Conservation (phyloP, 2,888 invertebrate species). For the Chrysolina haemoptera region DNA sequence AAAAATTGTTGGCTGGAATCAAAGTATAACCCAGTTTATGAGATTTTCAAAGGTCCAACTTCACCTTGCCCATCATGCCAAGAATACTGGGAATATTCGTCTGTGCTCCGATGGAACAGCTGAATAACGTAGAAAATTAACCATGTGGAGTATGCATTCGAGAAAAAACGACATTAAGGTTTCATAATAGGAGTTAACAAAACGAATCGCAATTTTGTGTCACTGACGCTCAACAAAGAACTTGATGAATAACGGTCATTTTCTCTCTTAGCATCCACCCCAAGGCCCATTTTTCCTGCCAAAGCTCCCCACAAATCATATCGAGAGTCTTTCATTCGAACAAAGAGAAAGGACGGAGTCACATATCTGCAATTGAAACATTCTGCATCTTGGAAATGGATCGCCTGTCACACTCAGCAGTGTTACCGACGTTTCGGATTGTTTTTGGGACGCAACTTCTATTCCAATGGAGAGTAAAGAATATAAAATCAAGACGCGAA, state of each 20-base stretch:
- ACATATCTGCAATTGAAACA: constrained; percentile 59
- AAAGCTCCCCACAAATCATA: constrained; percentile 20
- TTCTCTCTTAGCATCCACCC: neutral
- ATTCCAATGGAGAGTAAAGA: constrained; percentile 26
- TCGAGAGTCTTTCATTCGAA: constrained; percentile 31
- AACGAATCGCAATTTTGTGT: no score
- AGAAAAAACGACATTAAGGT: no score
- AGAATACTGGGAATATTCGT: no score
- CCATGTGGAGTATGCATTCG: no score
- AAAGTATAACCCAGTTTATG: no score
- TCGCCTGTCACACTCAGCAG: constrained; percentile 59
- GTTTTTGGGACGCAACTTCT: constrained; percentile 32
- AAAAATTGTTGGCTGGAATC: no score
- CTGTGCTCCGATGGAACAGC: no score
- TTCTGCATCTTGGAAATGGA: constrained; percentile 58
- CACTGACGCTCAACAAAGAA: neutral
- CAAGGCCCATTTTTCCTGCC: neutral
- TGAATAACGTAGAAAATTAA: no score
- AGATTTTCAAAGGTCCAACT: no score
- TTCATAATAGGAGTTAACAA: no score
- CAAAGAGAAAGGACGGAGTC: constrained; percentile 43
- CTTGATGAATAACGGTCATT: neutral
- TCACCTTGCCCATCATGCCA: no score
- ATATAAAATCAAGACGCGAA: constrained; percentile 18
- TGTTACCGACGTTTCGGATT: constrained; percentile 49